Percentiles rank a stretch among this genome's conserved stretches.
Evolutionary conservation across 2,113 vertebrate species (phyloP).

Genomic region (Jaculus jaculus): DNA sequence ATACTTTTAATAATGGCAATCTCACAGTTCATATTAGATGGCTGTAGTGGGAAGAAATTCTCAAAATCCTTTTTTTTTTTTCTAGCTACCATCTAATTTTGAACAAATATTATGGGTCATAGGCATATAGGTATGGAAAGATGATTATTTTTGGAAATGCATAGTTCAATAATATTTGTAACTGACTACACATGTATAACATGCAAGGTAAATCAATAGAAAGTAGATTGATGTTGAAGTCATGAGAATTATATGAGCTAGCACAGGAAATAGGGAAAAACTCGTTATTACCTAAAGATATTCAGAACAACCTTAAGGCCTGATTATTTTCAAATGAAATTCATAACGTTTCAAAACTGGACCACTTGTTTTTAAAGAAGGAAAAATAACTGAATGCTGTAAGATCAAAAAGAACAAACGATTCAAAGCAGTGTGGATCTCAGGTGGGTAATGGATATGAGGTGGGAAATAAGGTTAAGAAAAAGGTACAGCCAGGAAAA

Average conservation of each 20-base stretch:
- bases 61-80: not conserved
- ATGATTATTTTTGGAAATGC: not conserved
- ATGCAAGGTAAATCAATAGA: not conserved
- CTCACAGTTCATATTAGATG: not conserved
- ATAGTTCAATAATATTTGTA: not conserved
- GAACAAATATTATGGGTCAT: not conserved
- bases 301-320: not conserved
- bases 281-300: not conserved
- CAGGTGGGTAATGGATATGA: not conserved
- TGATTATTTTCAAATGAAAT: not conserved
- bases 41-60: fast-evolving
- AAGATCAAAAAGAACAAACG: not conserved
- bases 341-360: not conserved
- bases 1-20: not conserved
- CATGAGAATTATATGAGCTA: not conserved
- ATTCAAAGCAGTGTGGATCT: not conserved
- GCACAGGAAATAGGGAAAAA: not conserved
- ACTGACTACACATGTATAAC: not conserved
- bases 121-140: not conserved
- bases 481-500: not conserved
- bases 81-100: not conserved
- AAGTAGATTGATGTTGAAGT: not conserved
- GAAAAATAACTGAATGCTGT: not conserved
- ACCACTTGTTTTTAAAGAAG: not conserved
- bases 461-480: not conserved